phyloP scores from a whole-genome alignment of 2,113 vertebrate species.

The Eurypyga helias region DNA sequence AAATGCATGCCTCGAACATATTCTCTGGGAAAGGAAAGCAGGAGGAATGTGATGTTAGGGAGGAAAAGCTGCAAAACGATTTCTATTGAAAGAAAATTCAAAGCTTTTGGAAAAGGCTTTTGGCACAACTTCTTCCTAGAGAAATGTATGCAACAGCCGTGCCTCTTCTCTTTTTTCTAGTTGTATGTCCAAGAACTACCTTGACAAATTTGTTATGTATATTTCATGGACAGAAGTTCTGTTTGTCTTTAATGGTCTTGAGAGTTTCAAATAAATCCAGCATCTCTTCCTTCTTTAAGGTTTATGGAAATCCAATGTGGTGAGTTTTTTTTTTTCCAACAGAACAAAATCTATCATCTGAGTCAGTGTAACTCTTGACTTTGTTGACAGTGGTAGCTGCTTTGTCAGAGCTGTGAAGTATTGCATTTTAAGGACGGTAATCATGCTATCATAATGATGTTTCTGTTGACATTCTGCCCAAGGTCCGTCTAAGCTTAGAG shows the following conservation, averaged over 20 bases:
- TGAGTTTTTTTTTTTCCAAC: not conserved
- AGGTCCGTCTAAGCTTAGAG: constrained; percentile 2
- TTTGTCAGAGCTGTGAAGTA: not conserved
- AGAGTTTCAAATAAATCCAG: not conserved
- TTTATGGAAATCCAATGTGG: not conserved
- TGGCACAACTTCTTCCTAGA: not conserved
- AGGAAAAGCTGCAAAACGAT: not conserved
- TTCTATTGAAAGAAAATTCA: not conserved
- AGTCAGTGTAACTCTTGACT: not conserved
- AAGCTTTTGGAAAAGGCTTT: not conserved
- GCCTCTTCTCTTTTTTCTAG: not conserved
- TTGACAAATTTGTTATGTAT: not conserved
- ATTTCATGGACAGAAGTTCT: not conserved
- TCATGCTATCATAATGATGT: not conserved
- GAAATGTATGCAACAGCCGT: not conserved
- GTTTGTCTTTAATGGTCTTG: not conserved
- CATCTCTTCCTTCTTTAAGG: not conserved
- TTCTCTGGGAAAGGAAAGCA: not conserved
- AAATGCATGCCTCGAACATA: not conserved
- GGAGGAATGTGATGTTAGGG: not conserved
- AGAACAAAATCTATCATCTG: not conserved
- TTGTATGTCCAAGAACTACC: not conserved
- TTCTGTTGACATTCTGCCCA: constrained; percentile 20
- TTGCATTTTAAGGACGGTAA: not conserved
- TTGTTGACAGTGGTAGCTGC: not conserved